Evolutionary conservation across 2,797 vertebrate species (phyloP), one percentile per base, ranked within the genome.

Genomic region (Yasuhikotakia modesta): DNA sequence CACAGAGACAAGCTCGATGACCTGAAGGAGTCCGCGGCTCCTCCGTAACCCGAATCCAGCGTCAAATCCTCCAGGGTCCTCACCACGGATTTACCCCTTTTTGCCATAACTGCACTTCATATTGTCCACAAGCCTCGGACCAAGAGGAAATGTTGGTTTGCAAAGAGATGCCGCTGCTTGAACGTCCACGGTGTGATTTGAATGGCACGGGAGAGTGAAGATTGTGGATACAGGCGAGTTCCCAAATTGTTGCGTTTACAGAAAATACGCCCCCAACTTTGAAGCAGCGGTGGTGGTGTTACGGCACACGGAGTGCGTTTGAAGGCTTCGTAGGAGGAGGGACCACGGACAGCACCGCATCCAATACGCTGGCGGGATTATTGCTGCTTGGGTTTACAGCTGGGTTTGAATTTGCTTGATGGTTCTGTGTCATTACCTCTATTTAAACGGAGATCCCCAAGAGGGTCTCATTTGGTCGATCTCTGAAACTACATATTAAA

Each of bases 1-100:
- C 96, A 97, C 92, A 98, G 93, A 87, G 97, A 98, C 92, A 96
- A 94, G 90, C 95, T 99, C 92, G 96, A 98, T 82, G 97, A 99
- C 84, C 96, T 93, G 90, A 98, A 95, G 86, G 97, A 99, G 93
- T 98, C 97, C 73, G 95, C 97, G 87, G 97, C 95, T 86, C 96
- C 97, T 95, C 97, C 97, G 96, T 99, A 98, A 92, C 97, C 97
- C 87, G 97, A 99, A 92, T 99, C 97, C 83, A 98, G 95, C 87
- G 97, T 99, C 90, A 99, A 94, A 91, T 98, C 97, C 94, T 99
- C 97, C 94, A 99, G 95, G 89, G 97, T 97, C 90, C 96, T 92
- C 88, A 92, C 93, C 87, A 82, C 94, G 87, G 95, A 94, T 94
- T 95, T 97, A 94, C 94, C 96, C 93, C 96, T 94, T 92, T 95